Evolutionary conservation across 1,140 invertebrate genomes (phyloP), one percentile per base, ranked within the genome.

Genomic region (Batillaria attramentaria): DNA sequence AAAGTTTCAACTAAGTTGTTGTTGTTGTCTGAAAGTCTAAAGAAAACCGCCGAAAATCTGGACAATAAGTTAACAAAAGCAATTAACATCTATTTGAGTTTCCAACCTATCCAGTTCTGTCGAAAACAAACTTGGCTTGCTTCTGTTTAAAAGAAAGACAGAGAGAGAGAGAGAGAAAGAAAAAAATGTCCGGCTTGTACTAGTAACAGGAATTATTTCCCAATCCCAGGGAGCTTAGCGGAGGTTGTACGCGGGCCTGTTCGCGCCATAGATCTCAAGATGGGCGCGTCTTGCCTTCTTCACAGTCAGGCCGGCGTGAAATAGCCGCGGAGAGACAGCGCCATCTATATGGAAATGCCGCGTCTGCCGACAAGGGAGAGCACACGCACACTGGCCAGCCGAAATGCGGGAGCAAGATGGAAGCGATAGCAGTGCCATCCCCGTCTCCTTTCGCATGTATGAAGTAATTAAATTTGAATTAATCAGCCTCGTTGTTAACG

Each of bases 381-480:
- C n/a, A 62, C 73, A 57, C 57, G 39, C 35, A 28, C 54, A 60
- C n/a, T 28, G 33, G n/a, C 33, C 73, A 57, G 46, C 43, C 42
- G 76, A 24, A 41, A 60, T 3, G 72, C 20, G 42, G 43, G 72
- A 69, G 73, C 46, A 79, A 81, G 80, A 81, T 81, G 66, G 77
- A 33, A 35, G 54, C 57, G 72, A 46, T 73, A 41, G 37, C 54
- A 13, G 37, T 54, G 69, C 33, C 39, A 39, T 62, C 24, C 31
- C 79, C 24, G 76, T 60, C 74, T 78, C 80, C 65, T 81, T 83
- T 79, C 76, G 65, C 72, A 79, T 83, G 82, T 83, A 80, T 81
- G 77, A 83, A 83, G 82, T 81, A 83, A 83, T 83, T 83, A 83
- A 83, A 83, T 83, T 83, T 83, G 82, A 83, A 83, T 83, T 83